Conservation (phyloP, 2,113 vertebrate species). For the Holacanthus passer region DNA sequence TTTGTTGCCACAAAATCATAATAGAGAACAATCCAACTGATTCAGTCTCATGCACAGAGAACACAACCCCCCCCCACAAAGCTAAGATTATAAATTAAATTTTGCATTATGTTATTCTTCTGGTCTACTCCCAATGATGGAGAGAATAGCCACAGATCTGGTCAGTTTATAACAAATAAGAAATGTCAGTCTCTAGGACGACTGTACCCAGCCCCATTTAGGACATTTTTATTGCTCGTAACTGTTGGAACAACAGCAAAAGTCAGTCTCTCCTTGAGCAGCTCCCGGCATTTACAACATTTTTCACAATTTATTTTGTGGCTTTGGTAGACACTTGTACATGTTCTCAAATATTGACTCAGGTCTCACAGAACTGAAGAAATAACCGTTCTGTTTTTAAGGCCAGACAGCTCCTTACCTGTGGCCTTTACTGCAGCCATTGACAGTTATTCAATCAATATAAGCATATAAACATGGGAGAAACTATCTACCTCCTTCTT, state of each 20-base stretch:
- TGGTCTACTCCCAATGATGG: background rate
- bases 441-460: constrained; percentile 19
- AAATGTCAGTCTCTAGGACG: background rate
- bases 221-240: constrained; percentile 30
- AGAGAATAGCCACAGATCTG: constrained; percentile 19
- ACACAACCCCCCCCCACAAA: background rate
- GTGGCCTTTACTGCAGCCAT: constrained; percentile 12
- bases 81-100: background rate
- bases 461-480: background rate
- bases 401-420: constrained; percentile 21
- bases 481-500: background rate
- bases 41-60: background rate
- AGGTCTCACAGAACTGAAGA: constrained; percentile 6
- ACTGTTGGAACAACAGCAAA: constrained; percentile 22
- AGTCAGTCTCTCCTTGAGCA: constrained; percentile 6
- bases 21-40: background rate
- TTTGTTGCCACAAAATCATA: constrained; percentile 15
- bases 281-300: constrained; percentile 10
- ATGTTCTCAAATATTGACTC: constrained; percentile 52
- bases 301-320: constrained; percentile 3
- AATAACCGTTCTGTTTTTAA: constrained; percentile 34
- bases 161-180: background rate
- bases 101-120: constrained; percentile 10
- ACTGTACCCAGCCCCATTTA: background rate
- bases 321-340: constrained; percentile 10